Percentiles rank a stretch among this genome's conserved stretches.
Evolutionary conservation across 2,797 vertebrate genomes (phyloP).

Genomic region (Phoebastria nigripes): DNA sequence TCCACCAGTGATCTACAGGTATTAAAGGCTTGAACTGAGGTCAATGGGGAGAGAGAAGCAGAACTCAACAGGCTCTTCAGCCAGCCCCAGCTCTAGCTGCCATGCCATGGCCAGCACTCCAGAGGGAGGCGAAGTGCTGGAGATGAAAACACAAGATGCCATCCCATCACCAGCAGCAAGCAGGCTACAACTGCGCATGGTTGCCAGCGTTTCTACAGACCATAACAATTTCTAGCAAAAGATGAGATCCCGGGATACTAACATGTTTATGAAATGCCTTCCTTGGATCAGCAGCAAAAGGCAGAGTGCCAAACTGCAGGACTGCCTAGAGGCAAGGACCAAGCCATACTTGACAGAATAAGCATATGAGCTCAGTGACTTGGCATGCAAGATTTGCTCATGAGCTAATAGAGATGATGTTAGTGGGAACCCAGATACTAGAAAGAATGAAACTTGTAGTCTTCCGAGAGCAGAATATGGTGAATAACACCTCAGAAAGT

Average conservation of each 20-base stretch:
- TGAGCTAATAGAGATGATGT: not conserved
- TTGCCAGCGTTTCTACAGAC: not conserved
- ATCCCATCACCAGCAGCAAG: accelerated
- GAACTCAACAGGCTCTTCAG: not conserved
- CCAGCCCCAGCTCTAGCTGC: not conserved
- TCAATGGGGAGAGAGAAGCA: not conserved
- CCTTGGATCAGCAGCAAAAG: not conserved
- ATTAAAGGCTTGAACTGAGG: not conserved
- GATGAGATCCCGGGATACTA: not conserved
- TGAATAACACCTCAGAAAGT: not conserved
- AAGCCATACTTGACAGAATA: not conserved
- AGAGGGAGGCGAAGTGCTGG: accelerated
- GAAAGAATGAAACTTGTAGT: not conserved
- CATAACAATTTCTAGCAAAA: not conserved
- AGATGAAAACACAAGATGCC: not conserved
- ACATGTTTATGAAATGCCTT: accelerated
- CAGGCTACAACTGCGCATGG: not conserved
- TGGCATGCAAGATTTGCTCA: not conserved
- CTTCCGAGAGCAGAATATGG: not conserved
- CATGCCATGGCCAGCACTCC: accelerated
- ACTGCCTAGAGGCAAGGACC: not conserved
- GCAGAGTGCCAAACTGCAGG: not conserved
- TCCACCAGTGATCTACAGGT: not conserved
- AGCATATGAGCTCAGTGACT: not conserved
- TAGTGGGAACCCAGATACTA: not conserved